Conservation (phyloP, 2,113 vertebrate species). For the Chaetodon trifascialis region DNA sequence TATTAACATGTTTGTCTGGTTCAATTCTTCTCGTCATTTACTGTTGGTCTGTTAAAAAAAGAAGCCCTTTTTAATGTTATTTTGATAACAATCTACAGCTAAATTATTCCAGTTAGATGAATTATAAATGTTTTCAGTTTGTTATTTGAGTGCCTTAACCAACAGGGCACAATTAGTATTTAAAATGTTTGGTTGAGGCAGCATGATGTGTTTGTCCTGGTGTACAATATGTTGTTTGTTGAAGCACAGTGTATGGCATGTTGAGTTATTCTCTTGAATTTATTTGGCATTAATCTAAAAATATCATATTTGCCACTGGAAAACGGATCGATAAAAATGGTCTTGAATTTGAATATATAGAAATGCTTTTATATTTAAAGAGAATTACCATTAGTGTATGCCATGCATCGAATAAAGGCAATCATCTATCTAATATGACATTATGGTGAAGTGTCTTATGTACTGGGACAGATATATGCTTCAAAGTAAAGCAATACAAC, state of each 20-base stretch:
- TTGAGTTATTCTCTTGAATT: background rate
- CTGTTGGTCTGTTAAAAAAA: background rate
- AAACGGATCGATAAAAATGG: conserved; percentile 19
- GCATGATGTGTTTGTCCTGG: background rate
- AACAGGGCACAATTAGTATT: conserved; percentile 8
- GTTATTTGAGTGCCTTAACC: conserved; percentile 7
- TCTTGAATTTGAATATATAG: conserved; percentile 39
- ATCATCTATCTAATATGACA: conserved; percentile 4
- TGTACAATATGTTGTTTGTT: background rate
- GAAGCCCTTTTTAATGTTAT: background rate
- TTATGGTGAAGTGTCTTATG: background rate
- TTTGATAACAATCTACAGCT: conserved; percentile 14
- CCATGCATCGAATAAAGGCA: conserved; percentile 67
- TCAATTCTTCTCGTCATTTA: background rate
- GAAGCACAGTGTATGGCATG: background rate
- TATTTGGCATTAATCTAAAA: conserved; percentile 36
- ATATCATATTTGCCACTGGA: conserved; percentile 45
- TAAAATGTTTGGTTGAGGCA: background rate
- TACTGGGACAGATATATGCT: too few relatives aligned
- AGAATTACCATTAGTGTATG: conserved; percentile 56
- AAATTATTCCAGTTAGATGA: conserved; percentile 39
- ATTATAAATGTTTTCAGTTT: conserved; percentile 1
- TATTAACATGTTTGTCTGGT: background rate
- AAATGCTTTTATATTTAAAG: conserved; percentile 68
- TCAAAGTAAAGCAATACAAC: background rate